A percentile compares a stretch with the other conserved stretches of the same genome.
phyloP scores from a whole-genome alignment of 2,888 invertebrate species.

The Cephonodes hylas region DNA sequence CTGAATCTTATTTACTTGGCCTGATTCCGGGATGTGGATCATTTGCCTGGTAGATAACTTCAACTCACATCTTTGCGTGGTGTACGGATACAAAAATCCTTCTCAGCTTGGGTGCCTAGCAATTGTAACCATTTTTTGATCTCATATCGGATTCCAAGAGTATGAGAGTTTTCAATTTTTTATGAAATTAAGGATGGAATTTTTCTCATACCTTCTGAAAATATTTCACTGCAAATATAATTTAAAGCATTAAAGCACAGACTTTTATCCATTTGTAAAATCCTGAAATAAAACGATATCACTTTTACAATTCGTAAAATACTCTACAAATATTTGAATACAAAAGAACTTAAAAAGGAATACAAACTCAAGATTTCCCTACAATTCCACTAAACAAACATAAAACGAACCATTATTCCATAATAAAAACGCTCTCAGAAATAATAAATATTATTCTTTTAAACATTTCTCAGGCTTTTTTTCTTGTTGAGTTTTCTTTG shows the following conservation, averaged over 20 bases:
- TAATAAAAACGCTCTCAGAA: slow-evolving; percentile 13
- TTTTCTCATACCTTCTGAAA: too few species aligned
- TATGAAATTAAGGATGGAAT: too few species aligned
- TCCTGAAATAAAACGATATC: background rate
- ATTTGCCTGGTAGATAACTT: too few species aligned
- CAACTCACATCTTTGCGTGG: too few species aligned
- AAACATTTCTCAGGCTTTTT: slow-evolving; percentile 24
- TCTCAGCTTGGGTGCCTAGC: too few species aligned
- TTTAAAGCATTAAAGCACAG: background rate
- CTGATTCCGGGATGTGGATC: too few species aligned
- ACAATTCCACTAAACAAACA: background rate
- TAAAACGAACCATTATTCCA: slow-evolving; percentile 8
- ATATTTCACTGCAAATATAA: too few species aligned
- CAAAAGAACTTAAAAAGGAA: background rate
- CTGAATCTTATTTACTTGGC: too few species aligned
- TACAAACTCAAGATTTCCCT: background rate
- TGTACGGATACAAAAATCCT: too few species aligned
- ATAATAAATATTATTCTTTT: slow-evolving; percentile 16
- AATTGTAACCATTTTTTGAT: too few species aligned
- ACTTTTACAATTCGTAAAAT: background rate
- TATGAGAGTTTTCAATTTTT: too few species aligned
- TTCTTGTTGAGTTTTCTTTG: slow-evolving; percentile 23
- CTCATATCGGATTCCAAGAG: too few species aligned
- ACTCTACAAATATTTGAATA: background rate
- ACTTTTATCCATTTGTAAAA: background rate